These are phyloP conservation scores for Gouania willdenowi DNA, from an alignment of 2,797 vertebrate genomes.

Conservation along the genomic window DNA sequence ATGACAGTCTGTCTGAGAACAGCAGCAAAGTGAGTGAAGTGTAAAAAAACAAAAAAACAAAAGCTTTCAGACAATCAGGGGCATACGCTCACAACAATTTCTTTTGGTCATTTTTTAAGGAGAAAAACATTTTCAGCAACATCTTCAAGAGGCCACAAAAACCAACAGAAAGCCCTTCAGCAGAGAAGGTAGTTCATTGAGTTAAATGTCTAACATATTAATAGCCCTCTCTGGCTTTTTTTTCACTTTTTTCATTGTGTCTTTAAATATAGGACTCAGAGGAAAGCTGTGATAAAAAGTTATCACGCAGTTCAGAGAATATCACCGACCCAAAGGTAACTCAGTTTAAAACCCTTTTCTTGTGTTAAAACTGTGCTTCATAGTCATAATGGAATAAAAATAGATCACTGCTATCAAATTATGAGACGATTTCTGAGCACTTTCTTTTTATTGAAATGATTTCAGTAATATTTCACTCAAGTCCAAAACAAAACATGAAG, in stretches of 20 bases:
- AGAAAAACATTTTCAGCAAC: slow-evolving; percentile 52
- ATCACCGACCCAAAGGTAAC: slow-evolving; percentile 39
- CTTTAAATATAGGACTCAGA: slow-evolving; percentile 34
- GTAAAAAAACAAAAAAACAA: rapidly evolving
- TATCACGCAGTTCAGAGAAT: slow-evolving; percentile 41
- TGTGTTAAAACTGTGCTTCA: too few relatives aligned
- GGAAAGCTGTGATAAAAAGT: neutral
- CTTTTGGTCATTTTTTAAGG: slow-evolving; percentile 43
- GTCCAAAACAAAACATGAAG: too few relatives aligned
- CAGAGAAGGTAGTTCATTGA: slow-evolving; percentile 20
- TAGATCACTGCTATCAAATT: too few relatives aligned
- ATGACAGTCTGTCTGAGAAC: slow-evolving; percentile 24
- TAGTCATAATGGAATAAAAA: too few relatives aligned
- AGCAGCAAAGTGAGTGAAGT: slow-evolving; percentile 25
- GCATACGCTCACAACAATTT: neutral
- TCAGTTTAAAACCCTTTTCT: too few relatives aligned
- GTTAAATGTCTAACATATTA: rapidly evolving
- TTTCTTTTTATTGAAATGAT: too few relatives aligned
- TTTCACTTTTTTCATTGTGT: neutral
- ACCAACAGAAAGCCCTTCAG: too few relatives aligned
- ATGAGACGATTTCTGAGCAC: too few relatives aligned
- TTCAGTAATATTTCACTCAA: too few relatives aligned
- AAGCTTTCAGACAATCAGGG: neutral
- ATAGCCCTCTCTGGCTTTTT: neutral
- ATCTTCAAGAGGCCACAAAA: slow-evolving; percentile 56